Evolutionary conservation across 2,797 vertebrate genomes (phyloP), one percentile per base, ranked within the genome.

Genomic region (Lagodon rhomboides): DNA sequence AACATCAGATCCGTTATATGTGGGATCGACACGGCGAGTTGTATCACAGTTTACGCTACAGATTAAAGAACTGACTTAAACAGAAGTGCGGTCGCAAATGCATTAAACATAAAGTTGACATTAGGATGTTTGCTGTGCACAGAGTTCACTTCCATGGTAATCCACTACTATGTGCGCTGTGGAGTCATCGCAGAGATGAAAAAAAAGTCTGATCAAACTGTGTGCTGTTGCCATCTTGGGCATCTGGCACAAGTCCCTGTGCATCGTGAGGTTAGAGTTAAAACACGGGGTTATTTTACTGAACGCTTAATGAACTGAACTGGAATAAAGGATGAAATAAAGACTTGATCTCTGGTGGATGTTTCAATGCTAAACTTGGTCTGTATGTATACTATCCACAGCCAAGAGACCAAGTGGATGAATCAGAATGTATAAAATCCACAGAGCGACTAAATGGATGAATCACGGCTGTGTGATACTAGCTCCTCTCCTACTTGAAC

Each of bases 21-120:
- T 77, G 64, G 78, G 83, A 79, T 87, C 79, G 79, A 71, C 77
- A 75, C 61, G 25, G 62, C 64, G 17, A 34, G 63, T 73, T 67
- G 59, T 22, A 56, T 59, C 50, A 62, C 30, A 46, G 9, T 75
- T 62, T 61, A 75, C 34, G 38, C 62, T 18, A 17, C 51, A 49
- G 23, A 61, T 20, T 51, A 30, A 61, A 54, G 2, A 64, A 63
- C 23, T 15, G 75, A 25, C 20, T 67, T 64, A 16, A 23, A 46
- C 30, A 47, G 20, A 6, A 20, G 8, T 44, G 54, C 49, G 41
- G 3, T 55, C 30, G 23, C 7, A 51, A n/a, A 69, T 63, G 27
- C 74, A 63, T 67, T 77, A 34, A 25, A 70, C n/a, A 53, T 51
- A 18, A 20, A 3, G 7, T 53, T 64, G 23, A 30, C 17, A 46